Evolutionary conservation across 2,113 vertebrate genomes (phyloP), one percentile per base, ranked within the genome.

Genomic region (Pithys albifrons): DNA sequence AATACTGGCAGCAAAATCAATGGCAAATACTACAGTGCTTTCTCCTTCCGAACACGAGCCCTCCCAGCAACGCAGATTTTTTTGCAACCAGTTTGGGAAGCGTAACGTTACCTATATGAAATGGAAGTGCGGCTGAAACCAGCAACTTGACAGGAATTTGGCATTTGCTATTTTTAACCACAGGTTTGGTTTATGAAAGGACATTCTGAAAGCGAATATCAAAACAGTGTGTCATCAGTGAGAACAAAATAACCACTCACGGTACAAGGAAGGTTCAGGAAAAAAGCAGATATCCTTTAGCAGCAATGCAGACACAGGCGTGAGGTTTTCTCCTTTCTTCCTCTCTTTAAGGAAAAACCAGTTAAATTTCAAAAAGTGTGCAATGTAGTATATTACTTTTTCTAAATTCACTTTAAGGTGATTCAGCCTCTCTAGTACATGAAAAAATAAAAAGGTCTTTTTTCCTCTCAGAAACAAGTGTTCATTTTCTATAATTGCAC

Each of bases 401-500:
- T 28, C n/a, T 19, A 39, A 49, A 55, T 39, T 77, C 52, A 20
- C n/a, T 71, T 61, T 10, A 54, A 14, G 4, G 6, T 57, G 23
- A 46, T 51, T 71, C 39, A 72, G 37, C 23, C 41, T 90, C 62
- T 82, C 52, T 37, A 48, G 12, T 35, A 35, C 6, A 5, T 31
- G 28, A 31, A 48, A 76, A 72, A 61, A 43, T 7, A 7, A 19
- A 29, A 69, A 35, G 13, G 10, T 9, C n/a, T 52, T 67, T 92
- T 85, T 89, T 14, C 65, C 31, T 62, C 6, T 2, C 23, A 79
- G 90, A 91, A 61, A 87, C 39, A 79, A 91, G 57, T 14, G 37
- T 91, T 94, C 82, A 73, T 85, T 85, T 79, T 84, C 76, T 95
- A 89, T 93, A 88, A 81, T 67, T 95, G 52, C 76, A 78, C 65